Percentiles rank a stretch among this genome's conserved stretches.
Evolutionary conservation across 2,888 invertebrate species (phyloP).

Genomic region (Fragum sueziense): DNA sequence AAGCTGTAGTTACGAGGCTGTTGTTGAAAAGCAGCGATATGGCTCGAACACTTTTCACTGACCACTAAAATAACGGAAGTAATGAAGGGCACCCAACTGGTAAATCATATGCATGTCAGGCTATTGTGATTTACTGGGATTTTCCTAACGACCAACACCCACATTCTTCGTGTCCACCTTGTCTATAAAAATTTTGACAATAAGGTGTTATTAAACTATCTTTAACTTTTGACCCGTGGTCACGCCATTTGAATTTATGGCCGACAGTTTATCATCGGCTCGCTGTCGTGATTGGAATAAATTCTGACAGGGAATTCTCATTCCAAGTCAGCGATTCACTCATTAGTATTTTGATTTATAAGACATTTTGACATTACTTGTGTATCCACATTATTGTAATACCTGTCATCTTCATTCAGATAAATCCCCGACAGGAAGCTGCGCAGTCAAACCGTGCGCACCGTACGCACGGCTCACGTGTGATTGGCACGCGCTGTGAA

Average conservation of each 20-base stretch:
- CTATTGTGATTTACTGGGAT: background rate
- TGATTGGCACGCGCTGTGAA: constrained; percentile 28
- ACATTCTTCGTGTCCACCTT: background rate
- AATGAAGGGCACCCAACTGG: background rate
- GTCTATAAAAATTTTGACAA: constrained; percentile 6
- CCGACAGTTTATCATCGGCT: background rate
- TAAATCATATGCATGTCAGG: background rate
- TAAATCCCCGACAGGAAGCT: constrained; percentile 32
- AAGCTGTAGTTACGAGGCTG: no score
- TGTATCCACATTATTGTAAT: constrained; percentile 53
- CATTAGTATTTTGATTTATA: constrained; percentile 56
- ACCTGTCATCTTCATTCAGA: constrained; percentile 52
- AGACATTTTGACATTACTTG: constrained; percentile 54
- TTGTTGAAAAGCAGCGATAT: no score
- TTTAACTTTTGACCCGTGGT: constrained; percentile 24
- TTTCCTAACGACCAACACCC: background rate
- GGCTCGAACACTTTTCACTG: background rate
- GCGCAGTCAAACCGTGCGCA: constrained; percentile 24
- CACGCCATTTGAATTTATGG: constrained; percentile 18
- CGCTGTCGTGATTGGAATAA: constrained; percentile 21
- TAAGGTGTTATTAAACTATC: constrained; percentile 3
- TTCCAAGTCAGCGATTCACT: constrained; percentile 19
- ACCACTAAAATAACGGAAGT: background rate
- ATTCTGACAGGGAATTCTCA: constrained; percentile 21
- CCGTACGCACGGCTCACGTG: constrained; percentile 17